Evolutionary conservation across 2,888 invertebrate genomes (phyloP).

Genomic region (Watsonalla cultraria): DNA sequence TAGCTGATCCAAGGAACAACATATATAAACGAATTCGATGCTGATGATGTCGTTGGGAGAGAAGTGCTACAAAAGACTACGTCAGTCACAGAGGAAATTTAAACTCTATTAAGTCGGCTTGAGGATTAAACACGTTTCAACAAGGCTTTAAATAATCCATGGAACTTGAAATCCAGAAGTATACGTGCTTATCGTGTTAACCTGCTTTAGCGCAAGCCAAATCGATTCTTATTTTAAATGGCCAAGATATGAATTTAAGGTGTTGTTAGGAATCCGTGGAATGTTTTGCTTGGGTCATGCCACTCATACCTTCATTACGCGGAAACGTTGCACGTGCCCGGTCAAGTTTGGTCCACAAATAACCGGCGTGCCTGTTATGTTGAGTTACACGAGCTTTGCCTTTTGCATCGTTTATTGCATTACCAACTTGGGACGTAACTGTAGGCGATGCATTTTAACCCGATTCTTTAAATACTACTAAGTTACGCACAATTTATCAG

Average conservation of each 20-base stretch:
- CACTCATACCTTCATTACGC: slow-evolving; percentile 31
- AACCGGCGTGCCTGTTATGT: slow-evolving; percentile 20
- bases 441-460: not conserved
- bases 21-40: too few species aligned
- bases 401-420: slow-evolving; percentile 19
- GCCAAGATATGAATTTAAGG: not conserved
- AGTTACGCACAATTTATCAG: not conserved
- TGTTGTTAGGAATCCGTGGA: slow-evolving; percentile 14
- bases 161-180: not conserved
- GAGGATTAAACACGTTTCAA: not conserved
- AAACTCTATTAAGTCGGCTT: not conserved
- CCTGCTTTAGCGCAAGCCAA: slow-evolving; percentile 2
- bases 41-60: too few species aligned
- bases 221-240: slow-evolving; percentile 1
- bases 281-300: slow-evolving; percentile 22
- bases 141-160: not conserved
- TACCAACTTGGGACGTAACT: slow-evolving; percentile 15
- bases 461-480: not conserved
- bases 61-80: too few species aligned
- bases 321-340: slow-evolving; percentile 43
- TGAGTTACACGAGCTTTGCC: slow-evolving; percentile 11
- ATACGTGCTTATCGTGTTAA: not conserved
- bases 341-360: slow-evolving; percentile 42
- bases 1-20: too few species aligned
- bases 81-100: not conserved